phyloP scores from a whole-genome alignment of 2,113 vertebrate genomes.

The Plestiodon gilberti region DNA sequence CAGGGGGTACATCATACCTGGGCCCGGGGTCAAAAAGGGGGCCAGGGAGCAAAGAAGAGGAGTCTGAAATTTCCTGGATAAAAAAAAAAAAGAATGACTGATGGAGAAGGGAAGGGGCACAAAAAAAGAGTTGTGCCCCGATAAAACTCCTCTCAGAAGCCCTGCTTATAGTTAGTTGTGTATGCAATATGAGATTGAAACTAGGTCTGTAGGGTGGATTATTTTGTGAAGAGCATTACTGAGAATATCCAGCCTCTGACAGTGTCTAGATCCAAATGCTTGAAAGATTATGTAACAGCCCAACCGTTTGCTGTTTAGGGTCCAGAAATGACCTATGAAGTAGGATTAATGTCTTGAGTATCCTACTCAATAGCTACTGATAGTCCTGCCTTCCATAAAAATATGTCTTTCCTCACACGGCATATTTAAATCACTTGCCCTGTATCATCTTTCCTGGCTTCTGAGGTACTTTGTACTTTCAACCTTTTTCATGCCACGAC shows the following conservation, averaged over 20 bases:
- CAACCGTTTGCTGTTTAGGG: background rate
- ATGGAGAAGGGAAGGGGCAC: too few species aligned
- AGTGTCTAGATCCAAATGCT: background rate
- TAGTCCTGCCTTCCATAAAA: background rate
- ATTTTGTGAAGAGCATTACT: background rate
- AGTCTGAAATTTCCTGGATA: too few species aligned
- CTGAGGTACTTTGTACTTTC: background rate
- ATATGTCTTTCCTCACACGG: background rate
- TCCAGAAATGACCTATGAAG: background rate
- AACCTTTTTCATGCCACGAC: too few species aligned
- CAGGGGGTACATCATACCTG: too few species aligned
- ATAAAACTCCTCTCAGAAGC: too few species aligned
- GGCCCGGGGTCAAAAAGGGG: too few species aligned
- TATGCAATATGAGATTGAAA: background rate
- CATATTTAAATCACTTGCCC: background rate
- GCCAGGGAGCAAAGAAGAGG: too few species aligned
- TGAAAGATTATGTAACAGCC: background rate
- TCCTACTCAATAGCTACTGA: background rate
- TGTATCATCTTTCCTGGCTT: background rate
- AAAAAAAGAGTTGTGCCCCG: too few species aligned
- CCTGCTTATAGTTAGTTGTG: background rate
- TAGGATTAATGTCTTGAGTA: background rate
- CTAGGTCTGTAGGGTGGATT: background rate
- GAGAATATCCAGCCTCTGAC: background rate
- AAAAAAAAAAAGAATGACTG: too few species aligned